Conservation (phyloP, 2,113 vertebrate species). For the Ictalurus furcatus region DNA sequence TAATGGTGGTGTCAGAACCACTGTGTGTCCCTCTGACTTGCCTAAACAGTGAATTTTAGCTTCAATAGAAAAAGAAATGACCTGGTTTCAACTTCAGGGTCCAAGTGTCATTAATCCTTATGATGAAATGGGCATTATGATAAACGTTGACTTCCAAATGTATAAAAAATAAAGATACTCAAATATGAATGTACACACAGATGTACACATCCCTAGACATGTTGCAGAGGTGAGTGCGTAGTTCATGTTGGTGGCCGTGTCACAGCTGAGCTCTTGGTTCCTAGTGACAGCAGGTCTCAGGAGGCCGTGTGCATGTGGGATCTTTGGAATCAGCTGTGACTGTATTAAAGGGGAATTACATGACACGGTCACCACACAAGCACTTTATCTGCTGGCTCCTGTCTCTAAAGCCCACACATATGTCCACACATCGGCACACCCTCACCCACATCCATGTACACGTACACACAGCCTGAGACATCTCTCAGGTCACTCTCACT, state of each 20-base stretch:
- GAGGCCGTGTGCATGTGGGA: slow-evolving; percentile 75
- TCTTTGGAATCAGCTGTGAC: slow-evolving; percentile 71
- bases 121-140: not conserved
- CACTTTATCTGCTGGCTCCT: slow-evolving; percentile 73
- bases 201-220: slow-evolving; percentile 9
- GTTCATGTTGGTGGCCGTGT: slow-evolving; percentile 50
- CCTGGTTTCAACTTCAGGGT: not conserved
- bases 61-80: not conserved
- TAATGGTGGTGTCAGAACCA: not conserved
- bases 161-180: slow-evolving; percentile 24
- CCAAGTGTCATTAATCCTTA: not conserved
- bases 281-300: slow-evolving; percentile 73
- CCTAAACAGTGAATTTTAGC: not conserved
- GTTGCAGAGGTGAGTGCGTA: slow-evolving; percentile 27
- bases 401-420: slow-evolving; percentile 51
- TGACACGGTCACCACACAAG: slow-evolving; percentile 69
- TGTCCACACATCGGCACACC: slow-evolving; percentile 39
- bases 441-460: slow-evolving; percentile 33
- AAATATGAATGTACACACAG: slow-evolving; percentile 8
- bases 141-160: not conserved
- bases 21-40: not conserved
- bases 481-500: slow-evolving; percentile 34
- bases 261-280: slow-evolving; percentile 62
- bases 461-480: slow-evolving; percentile 29
- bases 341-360: slow-evolving; percentile 76